A percentile compares a stretch with the other conserved stretches of the same genome.
Evolutionary conservation across 2,797 vertebrate species (phyloP).

Genomic region (Podargus strigoides): DNA sequence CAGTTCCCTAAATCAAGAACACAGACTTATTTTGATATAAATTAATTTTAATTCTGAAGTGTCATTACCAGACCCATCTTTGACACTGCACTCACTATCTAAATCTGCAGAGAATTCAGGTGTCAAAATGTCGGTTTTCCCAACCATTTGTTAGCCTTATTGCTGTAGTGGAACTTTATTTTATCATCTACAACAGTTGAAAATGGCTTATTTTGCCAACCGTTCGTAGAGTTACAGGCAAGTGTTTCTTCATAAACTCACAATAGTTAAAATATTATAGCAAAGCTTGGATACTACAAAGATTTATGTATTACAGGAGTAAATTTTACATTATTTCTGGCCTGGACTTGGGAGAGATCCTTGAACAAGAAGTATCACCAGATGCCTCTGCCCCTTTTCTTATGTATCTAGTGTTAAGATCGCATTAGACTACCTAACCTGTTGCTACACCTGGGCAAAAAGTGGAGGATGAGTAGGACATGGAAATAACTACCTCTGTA

Average conservation of each 20-base stretch:
- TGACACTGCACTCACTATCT: neutral
- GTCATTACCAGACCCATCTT: neutral
- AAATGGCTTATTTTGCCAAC: neutral
- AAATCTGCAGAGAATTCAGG: neutral
- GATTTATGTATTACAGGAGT: neutral
- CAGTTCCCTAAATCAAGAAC: neutral
- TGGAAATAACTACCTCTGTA: neutral
- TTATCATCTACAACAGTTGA: neutral
- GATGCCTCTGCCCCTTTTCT: neutral
- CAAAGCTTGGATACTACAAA: neutral
- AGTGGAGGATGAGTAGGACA: accelerated
- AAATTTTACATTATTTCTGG: neutral
- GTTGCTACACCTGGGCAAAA: neutral
- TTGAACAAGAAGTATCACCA: neutral
- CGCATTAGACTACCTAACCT: neutral
- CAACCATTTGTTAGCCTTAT: neutral
- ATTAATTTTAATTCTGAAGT: neutral
- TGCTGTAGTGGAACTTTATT: neutral
- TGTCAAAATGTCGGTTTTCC: neutral
- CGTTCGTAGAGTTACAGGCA: neutral
- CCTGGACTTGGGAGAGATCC: neutral
- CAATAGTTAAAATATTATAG: neutral
- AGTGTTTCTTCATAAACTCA: neutral
- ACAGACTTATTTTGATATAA: neutral
- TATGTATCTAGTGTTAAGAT: neutral